Base-by-base conservation (phyloP, 2,888 invertebrate species). In the Anarsia innoxiella region DNA sequence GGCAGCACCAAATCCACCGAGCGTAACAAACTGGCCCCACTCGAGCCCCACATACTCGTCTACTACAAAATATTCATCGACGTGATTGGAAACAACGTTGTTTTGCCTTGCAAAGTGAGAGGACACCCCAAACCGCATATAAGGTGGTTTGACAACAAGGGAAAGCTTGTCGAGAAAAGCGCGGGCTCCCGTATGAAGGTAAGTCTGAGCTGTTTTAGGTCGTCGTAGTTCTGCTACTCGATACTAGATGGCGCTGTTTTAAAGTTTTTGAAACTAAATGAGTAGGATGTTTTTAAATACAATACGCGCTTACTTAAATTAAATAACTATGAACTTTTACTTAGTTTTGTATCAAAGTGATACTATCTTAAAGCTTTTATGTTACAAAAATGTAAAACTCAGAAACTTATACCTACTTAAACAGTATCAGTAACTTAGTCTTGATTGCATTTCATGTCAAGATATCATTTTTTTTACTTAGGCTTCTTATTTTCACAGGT, bases 101-200 rank as follows among this genome's bases (percentile, higher is more conserved):
- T 89, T 14, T 71, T 94, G 26, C 93, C 93, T 0, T 94, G 94
- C 72, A 86, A 86, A 36, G 90, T 88, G 2, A 65, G 66, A 16
- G 93, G 92, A 0, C 88, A 88, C 36, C 92, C 93, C 0, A 75
- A 80, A 19, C 92, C 93, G 0, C 78, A 76, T 35, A 77, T 91
- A 32, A 84, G 83, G 32, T 94, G 94, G 93, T 60, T 80, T 44
- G 88, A 90, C 54, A 87, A 86, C 25, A 82, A 87, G 30, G 88
- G 88, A 2, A 72, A 74, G 10, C 56, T 85, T 1, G 69, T 88
- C n/a, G 79, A 76, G 3, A 78, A 25, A n/a, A 9, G 83, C 23
- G n/a, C n/a, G n/a, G 84, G 87, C 41, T 75, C 77, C 2, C 77
- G 87, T 41, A 86, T 86, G 66, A 87, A 86, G 80, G 86, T 89